phyloP scores from a whole-genome alignment of 2,113 vertebrate species.

The Thamnaconus septentrionalis region DNA sequence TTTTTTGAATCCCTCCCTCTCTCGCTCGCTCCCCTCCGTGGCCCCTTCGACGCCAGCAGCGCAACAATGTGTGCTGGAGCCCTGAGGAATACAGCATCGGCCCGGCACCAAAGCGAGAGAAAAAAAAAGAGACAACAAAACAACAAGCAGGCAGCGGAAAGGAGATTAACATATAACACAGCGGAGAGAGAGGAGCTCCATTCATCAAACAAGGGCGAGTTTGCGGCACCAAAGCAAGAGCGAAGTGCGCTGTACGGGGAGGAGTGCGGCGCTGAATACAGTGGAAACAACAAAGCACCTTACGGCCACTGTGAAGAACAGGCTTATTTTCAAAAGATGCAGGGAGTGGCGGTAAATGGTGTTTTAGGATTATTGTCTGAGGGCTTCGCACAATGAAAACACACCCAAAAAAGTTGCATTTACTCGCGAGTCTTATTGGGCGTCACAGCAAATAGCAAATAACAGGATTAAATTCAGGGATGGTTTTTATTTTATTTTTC shows the following conservation, averaged over 20 bases:
- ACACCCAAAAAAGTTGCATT: no score
- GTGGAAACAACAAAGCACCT: not conserved
- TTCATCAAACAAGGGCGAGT: conserved; percentile 45
- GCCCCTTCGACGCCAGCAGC: conserved; percentile 40
- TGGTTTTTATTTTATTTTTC: no score
- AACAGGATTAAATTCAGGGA: no score
- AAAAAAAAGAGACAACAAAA: conserved; percentile 1
- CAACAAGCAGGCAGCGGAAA: conserved; percentile 30
- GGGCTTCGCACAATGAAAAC: no score
- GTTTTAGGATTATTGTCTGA: no score
- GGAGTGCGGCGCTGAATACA: conserved; percentile 2
- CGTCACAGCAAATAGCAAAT: no score
- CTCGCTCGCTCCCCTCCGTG: conserved; percentile 2
- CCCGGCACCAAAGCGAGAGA: conserved; percentile 29
- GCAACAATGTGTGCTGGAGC: conserved; percentile 49
- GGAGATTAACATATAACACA: conserved; percentile 59
- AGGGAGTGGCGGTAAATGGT: not conserved
- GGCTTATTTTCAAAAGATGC: not conserved
- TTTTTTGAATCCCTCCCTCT: not conserved
- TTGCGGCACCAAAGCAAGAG: not conserved
- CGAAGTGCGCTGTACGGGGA: not conserved
- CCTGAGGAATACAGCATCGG: conserved; percentile 52
- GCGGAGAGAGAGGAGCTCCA: conserved; percentile 27
- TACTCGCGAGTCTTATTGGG: no score
- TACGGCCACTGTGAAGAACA: not conserved